Percentiles rank a stretch among this genome's conserved stretches.
These are phyloP conservation scores for Diloba caeruleocephala DNA, from an alignment of 2,888 invertebrate genomes.

Conservation along the genomic window DNA sequence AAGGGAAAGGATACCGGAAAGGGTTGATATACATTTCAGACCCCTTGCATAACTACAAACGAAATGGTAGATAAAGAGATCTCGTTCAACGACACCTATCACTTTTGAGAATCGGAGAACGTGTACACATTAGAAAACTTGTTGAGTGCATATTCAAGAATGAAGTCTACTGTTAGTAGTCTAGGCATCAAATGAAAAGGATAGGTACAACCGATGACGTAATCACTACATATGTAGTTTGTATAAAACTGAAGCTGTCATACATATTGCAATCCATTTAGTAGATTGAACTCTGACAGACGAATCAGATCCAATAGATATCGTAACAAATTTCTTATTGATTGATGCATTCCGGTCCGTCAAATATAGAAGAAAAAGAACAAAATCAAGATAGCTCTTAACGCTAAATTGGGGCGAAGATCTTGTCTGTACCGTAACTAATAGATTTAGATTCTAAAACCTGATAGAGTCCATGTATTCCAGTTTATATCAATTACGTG, in stretches of 20 bases:
- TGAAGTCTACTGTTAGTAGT: neutral
- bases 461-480: conserved; percentile 33
- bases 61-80: conserved; percentile 1
- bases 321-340: conserved; percentile 46
- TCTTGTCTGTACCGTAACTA: conserved; percentile 31
- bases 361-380: conserved; percentile 40
- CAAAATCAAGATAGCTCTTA: conserved; percentile 20
- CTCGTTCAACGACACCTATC: conserved; percentile 14
- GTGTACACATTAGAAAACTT: neutral
- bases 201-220: conserved; percentile 12
- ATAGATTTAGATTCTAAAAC: conserved; percentile 31
- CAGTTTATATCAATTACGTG: conserved; percentile 48
- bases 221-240: conserved; percentile 30
- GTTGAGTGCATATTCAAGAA: neutral
- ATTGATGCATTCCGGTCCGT: conserved; percentile 43
- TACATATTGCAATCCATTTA: conserved; percentile 48
- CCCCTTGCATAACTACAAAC: conserved; percentile 23
- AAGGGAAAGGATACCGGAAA: conserved; percentile 35
- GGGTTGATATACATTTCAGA: conserved; percentile 28
- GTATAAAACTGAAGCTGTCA: conserved; percentile 34
- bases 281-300: conserved; percentile 52
- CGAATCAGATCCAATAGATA: conserved; percentile 41
- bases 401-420: conserved; percentile 11
- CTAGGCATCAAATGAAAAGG: conserved; percentile 16
- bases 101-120: conserved; percentile 9